phyloP scores from a whole-genome alignment of 2,888 invertebrate genomes.

The Nemapogon koenigi region DNA sequence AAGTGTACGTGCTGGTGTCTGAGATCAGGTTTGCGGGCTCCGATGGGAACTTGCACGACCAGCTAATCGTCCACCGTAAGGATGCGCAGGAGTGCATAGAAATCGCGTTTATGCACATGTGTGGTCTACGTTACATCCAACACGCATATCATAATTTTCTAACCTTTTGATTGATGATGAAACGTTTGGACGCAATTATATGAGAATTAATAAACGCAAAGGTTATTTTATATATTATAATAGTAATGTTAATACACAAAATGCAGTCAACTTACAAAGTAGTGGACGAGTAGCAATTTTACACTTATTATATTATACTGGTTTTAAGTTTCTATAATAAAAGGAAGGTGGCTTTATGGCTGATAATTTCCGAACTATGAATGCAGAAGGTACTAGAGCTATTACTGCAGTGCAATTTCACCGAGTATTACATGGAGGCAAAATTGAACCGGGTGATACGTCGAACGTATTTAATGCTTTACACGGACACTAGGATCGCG shows the following conservation, averaged over 20 bases:
- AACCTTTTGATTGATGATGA: constrained; percentile 3
- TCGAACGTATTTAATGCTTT: constrained; percentile 37
- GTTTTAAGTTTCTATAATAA: constrained; percentile 45
- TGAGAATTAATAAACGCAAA: too few relatives aligned
- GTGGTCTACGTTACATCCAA: constrained; percentile 4
- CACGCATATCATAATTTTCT: background rate
- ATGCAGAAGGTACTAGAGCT: constrained; percentile 47
- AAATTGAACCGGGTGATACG: constrained; percentile 41
- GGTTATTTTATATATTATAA: too few relatives aligned
- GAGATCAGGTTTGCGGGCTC: constrained; percentile 34
- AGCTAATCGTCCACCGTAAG: constrained; percentile 6
- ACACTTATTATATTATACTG: constrained; percentile 33
- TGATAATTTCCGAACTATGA: constrained; percentile 61
- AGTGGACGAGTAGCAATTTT: constrained; percentile 28
- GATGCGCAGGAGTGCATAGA: constrained; percentile 9
- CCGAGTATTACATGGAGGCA: constrained; percentile 42
- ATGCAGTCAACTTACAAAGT: constrained; percentile 25
- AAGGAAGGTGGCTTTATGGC: constrained; percentile 51
- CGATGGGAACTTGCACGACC: constrained; percentile 31
- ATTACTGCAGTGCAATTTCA: constrained; percentile 57
- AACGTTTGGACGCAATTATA: background rate
- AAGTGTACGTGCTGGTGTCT: constrained; percentile 45
- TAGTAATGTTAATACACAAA: too few relatives aligned
- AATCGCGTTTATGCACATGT: constrained; percentile 1
- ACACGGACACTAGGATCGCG: constrained; percentile 43